Evolutionary conservation across 2,797 vertebrate species (phyloP).

Genomic region (Falco cherrug): DNA sequence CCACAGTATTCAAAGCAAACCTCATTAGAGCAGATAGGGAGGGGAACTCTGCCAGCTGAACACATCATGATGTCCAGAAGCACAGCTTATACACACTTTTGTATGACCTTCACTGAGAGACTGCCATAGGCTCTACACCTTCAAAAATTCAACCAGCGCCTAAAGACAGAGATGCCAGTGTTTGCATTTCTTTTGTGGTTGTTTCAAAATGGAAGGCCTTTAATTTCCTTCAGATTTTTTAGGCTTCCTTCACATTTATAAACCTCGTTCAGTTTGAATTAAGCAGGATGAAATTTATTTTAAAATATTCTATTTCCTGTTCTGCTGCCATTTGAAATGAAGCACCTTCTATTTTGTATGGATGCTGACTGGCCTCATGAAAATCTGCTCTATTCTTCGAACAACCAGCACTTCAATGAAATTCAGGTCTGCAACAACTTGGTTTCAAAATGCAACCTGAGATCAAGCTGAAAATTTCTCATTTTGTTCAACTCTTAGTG

Average conservation of each 20-base stretch:
- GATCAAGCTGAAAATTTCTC: not conserved
- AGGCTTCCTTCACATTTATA: not conserved
- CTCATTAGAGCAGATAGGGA: not conserved
- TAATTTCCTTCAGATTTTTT: not conserved
- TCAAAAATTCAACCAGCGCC: not conserved
- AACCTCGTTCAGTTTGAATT: not conserved
- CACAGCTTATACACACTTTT: fast-evolving
- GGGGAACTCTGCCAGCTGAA: not conserved
- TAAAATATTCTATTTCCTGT: not conserved
- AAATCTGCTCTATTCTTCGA: not conserved
- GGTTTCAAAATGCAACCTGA: not conserved
- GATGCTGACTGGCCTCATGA: not conserved
- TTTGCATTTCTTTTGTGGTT: not conserved
- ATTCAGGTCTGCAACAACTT: not conserved
- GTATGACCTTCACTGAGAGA: not conserved
- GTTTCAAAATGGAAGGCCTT: not conserved
- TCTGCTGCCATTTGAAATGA: not conserved
- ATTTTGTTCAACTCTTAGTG: not conserved
- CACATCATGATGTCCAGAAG: not conserved
- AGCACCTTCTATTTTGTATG: not conserved
- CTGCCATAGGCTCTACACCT: not conserved
- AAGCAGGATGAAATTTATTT: not conserved
- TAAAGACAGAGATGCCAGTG: not conserved
- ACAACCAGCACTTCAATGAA: not conserved
- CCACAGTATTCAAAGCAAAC: not conserved